Conservation (phyloP, 1,140 invertebrate species). For the Aradophagus sp. region DNA sequence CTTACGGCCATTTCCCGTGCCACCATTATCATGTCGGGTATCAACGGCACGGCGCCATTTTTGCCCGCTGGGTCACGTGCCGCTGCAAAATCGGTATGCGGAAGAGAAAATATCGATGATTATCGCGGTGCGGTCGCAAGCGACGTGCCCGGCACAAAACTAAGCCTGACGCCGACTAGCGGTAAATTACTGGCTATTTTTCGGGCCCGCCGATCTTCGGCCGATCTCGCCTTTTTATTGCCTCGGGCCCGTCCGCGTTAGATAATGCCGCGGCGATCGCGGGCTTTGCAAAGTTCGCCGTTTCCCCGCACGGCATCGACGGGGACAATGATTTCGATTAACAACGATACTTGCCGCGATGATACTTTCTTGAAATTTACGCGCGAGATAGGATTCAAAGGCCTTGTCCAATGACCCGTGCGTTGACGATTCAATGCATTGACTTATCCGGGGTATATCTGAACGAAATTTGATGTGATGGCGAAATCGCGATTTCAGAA, state of each 20-base stretch:
- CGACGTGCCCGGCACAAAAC: constrained; percentile 46
- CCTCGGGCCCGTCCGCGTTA: constrained; percentile 14
- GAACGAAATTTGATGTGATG: too few relatives aligned
- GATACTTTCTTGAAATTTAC: too few relatives aligned
- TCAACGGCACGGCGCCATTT: constrained; percentile 68
- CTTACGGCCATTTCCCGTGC: constrained; percentile 58
- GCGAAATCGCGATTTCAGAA: too few relatives aligned
- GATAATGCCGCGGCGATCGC: constrained; percentile 11
- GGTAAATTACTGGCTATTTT: constrained; percentile 54
- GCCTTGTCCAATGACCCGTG: too few relatives aligned
- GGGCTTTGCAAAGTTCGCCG: constrained; percentile 9
- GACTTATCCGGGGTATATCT: too few relatives aligned
- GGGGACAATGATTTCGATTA: neutral
- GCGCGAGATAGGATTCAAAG: too few relatives aligned
- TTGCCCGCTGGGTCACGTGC: constrained; percentile 68
- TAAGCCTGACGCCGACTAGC: constrained; percentile 40
- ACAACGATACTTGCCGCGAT: too few relatives aligned
- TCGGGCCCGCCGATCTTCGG: constrained; percentile 34
- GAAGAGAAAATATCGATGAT: constrained; percentile 74
- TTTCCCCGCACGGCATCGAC: neutral
- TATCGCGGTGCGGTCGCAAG: constrained; percentile 63
- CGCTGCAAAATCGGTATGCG: constrained; percentile 71
- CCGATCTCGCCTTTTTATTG: constrained; percentile 32
- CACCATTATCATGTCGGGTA: constrained; percentile 65
- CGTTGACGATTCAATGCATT: too few relatives aligned